phyloP scores from a whole-genome alignment of 2,797 vertebrate genomes.

The Syndactyla subalaris region DNA sequence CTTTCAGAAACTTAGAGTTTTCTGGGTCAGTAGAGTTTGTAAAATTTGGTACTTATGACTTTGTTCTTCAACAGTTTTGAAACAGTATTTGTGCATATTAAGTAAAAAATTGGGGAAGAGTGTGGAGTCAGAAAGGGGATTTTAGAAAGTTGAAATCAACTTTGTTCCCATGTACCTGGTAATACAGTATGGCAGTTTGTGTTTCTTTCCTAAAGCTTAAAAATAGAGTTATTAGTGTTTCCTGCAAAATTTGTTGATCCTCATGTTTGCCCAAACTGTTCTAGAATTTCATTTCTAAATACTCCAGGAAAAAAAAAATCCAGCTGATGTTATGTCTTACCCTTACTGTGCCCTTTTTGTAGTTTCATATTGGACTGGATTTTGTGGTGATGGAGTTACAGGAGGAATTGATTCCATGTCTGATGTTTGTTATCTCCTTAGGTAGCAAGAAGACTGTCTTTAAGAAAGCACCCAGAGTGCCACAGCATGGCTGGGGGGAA shows the following conservation, averaged over 20 bases:
- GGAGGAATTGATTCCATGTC: neutral
- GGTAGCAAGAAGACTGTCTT: constrained; percentile 91
- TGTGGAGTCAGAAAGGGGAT: neutral
- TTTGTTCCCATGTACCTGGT: neutral
- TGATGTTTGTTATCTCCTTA: constrained; percentile 53
- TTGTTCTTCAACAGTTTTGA: neutral
- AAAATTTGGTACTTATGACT: neutral
- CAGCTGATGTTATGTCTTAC: neutral
- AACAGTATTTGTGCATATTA: neutral
- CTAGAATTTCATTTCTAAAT: neutral
- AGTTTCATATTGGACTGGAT: neutral
- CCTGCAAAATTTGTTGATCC: neutral
- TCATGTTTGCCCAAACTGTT: neutral
- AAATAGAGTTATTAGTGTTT: neutral
- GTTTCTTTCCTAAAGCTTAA: neutral
- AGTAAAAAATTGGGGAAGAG: neutral
- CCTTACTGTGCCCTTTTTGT: neutral
- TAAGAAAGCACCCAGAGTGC: constrained; percentile 85
- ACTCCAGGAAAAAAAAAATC: neutral
- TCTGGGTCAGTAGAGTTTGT: neutral
- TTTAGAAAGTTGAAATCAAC: neutral
- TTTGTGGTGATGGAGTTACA: neutral
- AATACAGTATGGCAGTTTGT: rapidly evolving
- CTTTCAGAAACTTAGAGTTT: neutral
- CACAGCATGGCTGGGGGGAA: constrained; percentile 87